Conservation (phyloP, 2,888 invertebrate species). For the Fragum whitleyi region DNA sequence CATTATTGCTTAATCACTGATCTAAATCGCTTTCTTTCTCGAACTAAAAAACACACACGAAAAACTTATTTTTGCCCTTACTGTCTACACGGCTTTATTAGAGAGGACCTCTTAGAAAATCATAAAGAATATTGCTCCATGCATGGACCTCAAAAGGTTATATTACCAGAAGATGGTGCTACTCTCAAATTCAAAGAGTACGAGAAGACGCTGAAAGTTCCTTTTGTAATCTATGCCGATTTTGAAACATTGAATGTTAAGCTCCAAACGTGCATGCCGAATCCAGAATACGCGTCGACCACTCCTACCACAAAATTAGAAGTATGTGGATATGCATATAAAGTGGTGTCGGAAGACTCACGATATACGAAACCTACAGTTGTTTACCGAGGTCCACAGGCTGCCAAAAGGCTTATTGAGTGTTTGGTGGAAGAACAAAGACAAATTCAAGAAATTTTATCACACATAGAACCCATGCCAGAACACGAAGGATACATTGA, state of each 20-base stretch:
- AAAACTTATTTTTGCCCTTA: slow-evolving; percentile 38
- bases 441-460: slow-evolving; percentile 43
- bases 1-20: slow-evolving; percentile 61
- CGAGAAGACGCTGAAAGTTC: slow-evolving; percentile 43
- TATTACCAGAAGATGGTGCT: slow-evolving; percentile 18
- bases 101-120: slow-evolving; percentile 25
- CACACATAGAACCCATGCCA: slow-evolving; percentile 38
- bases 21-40: slow-evolving; percentile 54
- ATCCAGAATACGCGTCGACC: slow-evolving; percentile 39
- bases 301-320: slow-evolving; percentile 37
- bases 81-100: slow-evolving; percentile 41
- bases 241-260: slow-evolving; percentile 44
- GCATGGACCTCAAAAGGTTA: slow-evolving; percentile 40
- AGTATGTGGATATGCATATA: slow-evolving; percentile 47
- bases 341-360: slow-evolving; percentile 34
- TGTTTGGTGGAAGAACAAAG: slow-evolving; percentile 42
- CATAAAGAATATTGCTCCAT: slow-evolving; percentile 38
- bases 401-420: slow-evolving; percentile 42
- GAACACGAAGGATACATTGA: slow-evolving; percentile 27
- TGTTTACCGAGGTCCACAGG: slow-evolving; percentile 44
- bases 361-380: slow-evolving; percentile 44
- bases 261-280: slow-evolving; percentile 41
- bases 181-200: slow-evolving; percentile 47
- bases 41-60: slow-evolving; percentile 25
- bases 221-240: slow-evolving; percentile 56